These are phyloP conservation scores for Hemitrygon akajei DNA, from an alignment of 2,797 vertebrate species.

Conservation along the genomic window DNA sequence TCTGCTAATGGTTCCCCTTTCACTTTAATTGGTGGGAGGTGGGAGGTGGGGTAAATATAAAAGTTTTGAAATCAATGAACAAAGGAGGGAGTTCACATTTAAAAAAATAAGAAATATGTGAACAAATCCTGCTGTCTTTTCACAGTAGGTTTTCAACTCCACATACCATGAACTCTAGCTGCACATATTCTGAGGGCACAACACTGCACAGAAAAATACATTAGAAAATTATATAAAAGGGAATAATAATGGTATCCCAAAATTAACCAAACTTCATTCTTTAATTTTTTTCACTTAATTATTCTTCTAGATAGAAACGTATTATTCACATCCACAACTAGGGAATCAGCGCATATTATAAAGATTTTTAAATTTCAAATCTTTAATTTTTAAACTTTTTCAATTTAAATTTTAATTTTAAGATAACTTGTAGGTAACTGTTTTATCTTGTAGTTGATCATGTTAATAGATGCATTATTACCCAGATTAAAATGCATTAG, in stretches of 20 bases:
- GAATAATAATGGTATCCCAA: background rate
- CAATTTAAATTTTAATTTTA: no score
- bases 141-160: background rate
- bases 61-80: background rate
- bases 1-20: background rate
- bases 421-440: background rate
- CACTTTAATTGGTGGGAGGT: background rate
- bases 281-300: background rate
- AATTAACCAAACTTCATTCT: background rate
- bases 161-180: background rate
- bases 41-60: background rate
- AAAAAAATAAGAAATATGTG: background rate
- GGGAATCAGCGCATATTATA: background rate
- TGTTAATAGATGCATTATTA: constrained; percentile 20
- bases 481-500: constrained; percentile 17
- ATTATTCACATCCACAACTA: background rate
- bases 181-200: background rate
- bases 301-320: background rate
- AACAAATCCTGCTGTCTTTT: background rate
- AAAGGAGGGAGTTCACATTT: background rate
- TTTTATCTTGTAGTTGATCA: constrained; percentile 21
- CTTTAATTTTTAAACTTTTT: background rate
- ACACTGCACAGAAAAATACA: background rate
- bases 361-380: background rate
- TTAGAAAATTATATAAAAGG: background rate